Evolutionary conservation across 2,888 invertebrate genomes (phyloP), one percentile per base, ranked within the genome.

Genomic region (Acanthosoma haemorrhoidale): DNA sequence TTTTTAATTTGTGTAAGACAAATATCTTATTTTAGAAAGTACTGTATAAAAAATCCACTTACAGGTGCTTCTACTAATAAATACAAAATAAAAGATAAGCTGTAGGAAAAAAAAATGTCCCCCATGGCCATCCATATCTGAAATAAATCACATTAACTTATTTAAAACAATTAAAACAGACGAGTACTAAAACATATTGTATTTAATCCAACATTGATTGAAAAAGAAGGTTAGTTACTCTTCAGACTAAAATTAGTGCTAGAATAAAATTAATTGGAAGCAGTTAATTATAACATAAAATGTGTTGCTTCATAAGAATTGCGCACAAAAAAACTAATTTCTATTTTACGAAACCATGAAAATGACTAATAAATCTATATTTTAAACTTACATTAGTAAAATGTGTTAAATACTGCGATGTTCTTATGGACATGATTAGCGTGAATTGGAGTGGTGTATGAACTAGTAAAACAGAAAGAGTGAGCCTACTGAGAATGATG

Each of bases 91-190:
- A 76, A 41, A 0, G 76, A 73, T 16, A 74, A 61, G 13, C 71
- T 16, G 18, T 73, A 75, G 8, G 75, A 71, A 15, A 75, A 64
- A 38, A 70, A 57, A 21, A 75, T 70, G 41, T 76, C 76, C 3
- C 75, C 76, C 9, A 70, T 57, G 2, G 74, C 67, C 75, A 75
- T 75, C 76, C 76, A 76, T 11, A 73, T 68, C 76, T 76, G 70
- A 43, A 74, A 75, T 2, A 51, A 25, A 51, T 11, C 11, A 21
- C 21, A 2, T n/a, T 32, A 32, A 1, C 18, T 18, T 21, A 1
- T 21, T n/a, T n/a, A n/a, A n/a, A n/a, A n/a, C n/a, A n/a, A n/a
- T n/a, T n/a, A n/a, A n/a, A n/a, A n/a, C n/a, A n/a, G n/a, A n/a
- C n/a, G n/a, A n/a, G n/a, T n/a, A n/a, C n/a, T n/a, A n/a, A n/a